Evolutionary conservation across 2,888 invertebrate species (phyloP).

Genomic region (Laothoe populi): DNA sequence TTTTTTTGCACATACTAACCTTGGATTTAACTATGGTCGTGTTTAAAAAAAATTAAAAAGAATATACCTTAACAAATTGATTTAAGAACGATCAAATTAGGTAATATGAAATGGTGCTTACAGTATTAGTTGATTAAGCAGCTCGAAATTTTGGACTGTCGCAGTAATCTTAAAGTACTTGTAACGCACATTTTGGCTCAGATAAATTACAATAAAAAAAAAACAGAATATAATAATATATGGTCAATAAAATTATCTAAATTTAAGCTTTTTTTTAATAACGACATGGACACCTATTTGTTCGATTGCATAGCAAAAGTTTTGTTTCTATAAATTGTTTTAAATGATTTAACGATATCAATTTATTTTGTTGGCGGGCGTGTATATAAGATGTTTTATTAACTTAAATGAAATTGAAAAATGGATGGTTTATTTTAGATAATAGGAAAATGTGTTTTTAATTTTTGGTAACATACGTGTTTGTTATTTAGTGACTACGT

Average conservation of each 20-base stretch:
- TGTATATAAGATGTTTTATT: constrained; percentile 83
- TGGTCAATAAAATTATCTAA: constrained; percentile 28
- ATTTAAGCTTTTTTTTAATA: constrained; percentile 26
- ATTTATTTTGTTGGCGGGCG: constrained; percentile 63
- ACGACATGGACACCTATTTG: constrained; percentile 36
- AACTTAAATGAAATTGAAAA: constrained; percentile 51
- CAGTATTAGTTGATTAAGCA: constrained; percentile 81
- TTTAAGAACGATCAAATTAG: constrained; percentile 60
- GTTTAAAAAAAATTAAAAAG: constrained; percentile 19
- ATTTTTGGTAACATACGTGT: constrained; percentile 53
- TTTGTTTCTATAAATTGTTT: constrained; percentile 32
- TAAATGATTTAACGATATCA: constrained; percentile 50
- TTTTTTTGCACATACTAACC: constrained; percentile 29
- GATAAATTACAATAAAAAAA: constrained; percentile 31
- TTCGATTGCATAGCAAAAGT: constrained; percentile 74
- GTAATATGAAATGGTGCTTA: constrained; percentile 78
- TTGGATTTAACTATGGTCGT: constrained; percentile 34
- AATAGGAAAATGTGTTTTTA: constrained; percentile 34
- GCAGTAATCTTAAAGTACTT: constrained; percentile 26
- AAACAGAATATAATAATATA: constrained; percentile 37
- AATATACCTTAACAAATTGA: constrained; percentile 47
- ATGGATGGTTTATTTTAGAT: constrained; percentile 27
- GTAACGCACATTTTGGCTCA: constrained; percentile 63
- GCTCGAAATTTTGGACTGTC: constrained; percentile 61
- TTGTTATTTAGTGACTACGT: constrained; percentile 83